These are phyloP conservation scores for Garra rufa DNA, from an alignment of 2,113 vertebrate species.

Conservation along the genomic window DNA sequence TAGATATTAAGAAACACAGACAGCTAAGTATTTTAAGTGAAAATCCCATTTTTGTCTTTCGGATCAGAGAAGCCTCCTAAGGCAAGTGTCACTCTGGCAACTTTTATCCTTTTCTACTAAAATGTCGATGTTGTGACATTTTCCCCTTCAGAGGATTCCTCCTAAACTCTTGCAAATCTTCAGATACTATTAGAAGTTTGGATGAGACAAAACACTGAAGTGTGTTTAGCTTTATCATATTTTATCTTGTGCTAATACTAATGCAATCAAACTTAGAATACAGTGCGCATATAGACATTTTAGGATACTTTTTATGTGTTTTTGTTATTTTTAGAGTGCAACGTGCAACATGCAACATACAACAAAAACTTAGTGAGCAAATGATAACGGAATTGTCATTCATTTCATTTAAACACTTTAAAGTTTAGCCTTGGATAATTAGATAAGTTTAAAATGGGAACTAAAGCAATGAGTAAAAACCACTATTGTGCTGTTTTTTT, in stretches of 20 bases:
- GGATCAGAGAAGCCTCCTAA: slow-evolving; percentile 5
- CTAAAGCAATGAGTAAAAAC: neutral
- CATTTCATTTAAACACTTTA: neutral
- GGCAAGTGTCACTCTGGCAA: slow-evolving; percentile 11
- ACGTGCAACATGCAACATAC: too few species aligned
- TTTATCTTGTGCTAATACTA: neutral
- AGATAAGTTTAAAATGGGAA: neutral
- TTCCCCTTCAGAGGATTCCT: neutral
- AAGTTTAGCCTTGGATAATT: neutral
- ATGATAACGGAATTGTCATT: neutral
- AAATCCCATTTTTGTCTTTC: neutral
- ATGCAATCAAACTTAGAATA: neutral
- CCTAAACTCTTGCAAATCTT: neutral
- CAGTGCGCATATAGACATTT: neutral
- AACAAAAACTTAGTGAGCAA: neutral
- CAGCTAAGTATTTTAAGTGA: neutral
- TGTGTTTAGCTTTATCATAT: neutral
- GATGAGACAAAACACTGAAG: neutral
- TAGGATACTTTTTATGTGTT: neutral
- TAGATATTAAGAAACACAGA: neutral
- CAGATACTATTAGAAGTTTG: neutral
- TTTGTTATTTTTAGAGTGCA: neutral
- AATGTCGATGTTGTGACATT: slow-evolving; percentile 19
- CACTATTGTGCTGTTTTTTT: neutral
- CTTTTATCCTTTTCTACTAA: slow-evolving; percentile 30